Base-by-base conservation (phyloP, 1,140 invertebrate genomes). In the Ganaspis sp. region DNA sequence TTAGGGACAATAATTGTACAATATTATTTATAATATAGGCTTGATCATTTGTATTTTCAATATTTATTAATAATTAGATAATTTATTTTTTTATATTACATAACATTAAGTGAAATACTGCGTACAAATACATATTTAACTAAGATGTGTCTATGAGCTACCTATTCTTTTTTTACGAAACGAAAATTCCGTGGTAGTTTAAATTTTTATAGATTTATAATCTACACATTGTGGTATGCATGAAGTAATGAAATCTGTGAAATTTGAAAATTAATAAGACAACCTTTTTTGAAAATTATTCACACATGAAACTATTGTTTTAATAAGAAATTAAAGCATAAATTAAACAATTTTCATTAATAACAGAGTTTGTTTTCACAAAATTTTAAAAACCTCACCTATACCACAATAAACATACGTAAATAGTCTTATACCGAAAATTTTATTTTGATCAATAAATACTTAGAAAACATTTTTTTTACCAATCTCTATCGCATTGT, bases 81-180 rank as follows among this genome's bases (percentile, higher is more conserved):
- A 42, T 77, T 76, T 78, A 19, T 75, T 78, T 84, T 64, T 54
- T 76, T 82, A 79, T 81, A 80, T 84, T 82, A 80, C 73, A 81
- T 83, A 80, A 83, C 54, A 75, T 81, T 81, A 82, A 82, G 64
- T 81, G 78, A 86, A 86, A 87, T 87, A 86, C 83, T 86, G 82
- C 72, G 79, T 86, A 87, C 64, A 76, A 86, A 86, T 86, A 86
- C 80, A 85, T 85, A 34, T 29, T 74, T 76, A 77, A 80, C 78
- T 82, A 76, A 80, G 74, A 69, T 70, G 54, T 49, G 54, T 49
- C 38, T 78, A 74, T 73, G 73, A 71, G 53, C 73, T 81, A 83
- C 19, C 34, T 21, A 45, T 49, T 75, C 40, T 21, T 74, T 53
- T 29, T 64, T 64, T 29, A 64, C 58, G 23, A 64, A 64, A 64